Conservation (phyloP, 1,140 invertebrate species). For the Neodiprion pinetum region DNA sequence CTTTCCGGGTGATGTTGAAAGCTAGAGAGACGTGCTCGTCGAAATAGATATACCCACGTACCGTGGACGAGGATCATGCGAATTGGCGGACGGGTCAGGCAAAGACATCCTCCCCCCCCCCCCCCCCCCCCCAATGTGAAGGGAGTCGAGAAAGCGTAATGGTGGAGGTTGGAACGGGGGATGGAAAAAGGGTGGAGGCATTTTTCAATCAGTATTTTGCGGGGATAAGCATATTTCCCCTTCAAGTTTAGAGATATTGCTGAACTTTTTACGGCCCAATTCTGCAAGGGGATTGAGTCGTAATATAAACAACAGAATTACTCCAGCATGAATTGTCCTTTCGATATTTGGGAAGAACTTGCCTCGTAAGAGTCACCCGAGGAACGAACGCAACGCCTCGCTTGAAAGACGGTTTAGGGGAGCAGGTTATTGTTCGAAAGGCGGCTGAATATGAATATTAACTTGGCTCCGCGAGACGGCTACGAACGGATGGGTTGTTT, state of each 20-base stretch:
- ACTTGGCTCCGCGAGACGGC: neutral
- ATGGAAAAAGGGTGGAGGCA: slow-evolving; percentile 16
- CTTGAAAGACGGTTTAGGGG: neutral
- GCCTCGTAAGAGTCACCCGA: slow-evolving; percentile 4
- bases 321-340: slow-evolving; percentile 1
- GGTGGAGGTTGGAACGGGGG: neutral
- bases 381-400: too few relatives aligned
- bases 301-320: neutral
- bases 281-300: slow-evolving; percentile 30
- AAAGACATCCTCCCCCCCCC: neutral
- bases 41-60: too few relatives aligned
- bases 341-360: neutral
- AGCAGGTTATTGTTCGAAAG: neutral
- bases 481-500: slow-evolving; percentile 4
- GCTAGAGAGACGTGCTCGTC: neutral
- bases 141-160: neutral
- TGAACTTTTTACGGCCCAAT: slow-evolving; percentile 34
- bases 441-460: slow-evolving; percentile 3
- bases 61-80: neutral
- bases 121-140: neutral
- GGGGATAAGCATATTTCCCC: slow-evolving; percentile 45
- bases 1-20: neutral
- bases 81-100: neutral
- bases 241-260: slow-evolving; percentile 41
- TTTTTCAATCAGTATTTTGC: slow-evolving; percentile 36